Percentiles rank a stretch among this genome's conserved stretches.
Evolutionary conservation across 2,888 invertebrate species (phyloP).

Genomic region (Cotesia congregata): DNA sequence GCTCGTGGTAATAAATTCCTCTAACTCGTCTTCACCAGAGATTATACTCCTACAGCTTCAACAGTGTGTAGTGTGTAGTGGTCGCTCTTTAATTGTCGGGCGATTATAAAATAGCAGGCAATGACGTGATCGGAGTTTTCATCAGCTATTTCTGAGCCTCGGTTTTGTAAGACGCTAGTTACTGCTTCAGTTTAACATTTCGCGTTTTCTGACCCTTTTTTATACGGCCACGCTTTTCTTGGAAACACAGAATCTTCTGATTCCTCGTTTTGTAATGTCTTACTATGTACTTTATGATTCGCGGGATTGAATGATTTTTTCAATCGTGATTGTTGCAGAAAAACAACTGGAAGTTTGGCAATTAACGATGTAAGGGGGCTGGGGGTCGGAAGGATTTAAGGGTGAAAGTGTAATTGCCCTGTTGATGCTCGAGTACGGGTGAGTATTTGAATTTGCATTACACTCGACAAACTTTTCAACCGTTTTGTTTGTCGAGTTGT

Average conservation of each 20-base stretch:
- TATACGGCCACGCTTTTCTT: neutral
- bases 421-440: conserved; percentile 52
- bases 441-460: conserved; percentile 50
- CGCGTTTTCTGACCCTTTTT: neutral
- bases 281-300: conserved; percentile 9
- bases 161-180: neutral
- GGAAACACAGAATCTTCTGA: neutral
- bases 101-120: conserved; percentile 62
- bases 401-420: conserved; percentile 60
- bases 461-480: conserved; percentile 50
- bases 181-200: conserved; percentile 36
- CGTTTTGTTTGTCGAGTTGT: conserved; percentile 49
- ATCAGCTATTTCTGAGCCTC: conserved; percentile 8
- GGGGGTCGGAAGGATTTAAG: conserved; percentile 4
- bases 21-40: conserved; percentile 49
- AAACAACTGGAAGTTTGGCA: neutral
- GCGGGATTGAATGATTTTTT: conserved; percentile 17
- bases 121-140: conserved; percentile 49
- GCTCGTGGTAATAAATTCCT: conserved; percentile 66
- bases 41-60: conserved; percentile 14
- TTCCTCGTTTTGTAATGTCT: neutral
- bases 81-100: conserved; percentile 57
- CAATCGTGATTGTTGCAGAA: conserved; percentile 23
- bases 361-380: neutral
- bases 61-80: conserved; percentile 41